phyloP scores from a whole-genome alignment of 2,888 invertebrate species.

The Sarcophaga subvicina region DNA sequence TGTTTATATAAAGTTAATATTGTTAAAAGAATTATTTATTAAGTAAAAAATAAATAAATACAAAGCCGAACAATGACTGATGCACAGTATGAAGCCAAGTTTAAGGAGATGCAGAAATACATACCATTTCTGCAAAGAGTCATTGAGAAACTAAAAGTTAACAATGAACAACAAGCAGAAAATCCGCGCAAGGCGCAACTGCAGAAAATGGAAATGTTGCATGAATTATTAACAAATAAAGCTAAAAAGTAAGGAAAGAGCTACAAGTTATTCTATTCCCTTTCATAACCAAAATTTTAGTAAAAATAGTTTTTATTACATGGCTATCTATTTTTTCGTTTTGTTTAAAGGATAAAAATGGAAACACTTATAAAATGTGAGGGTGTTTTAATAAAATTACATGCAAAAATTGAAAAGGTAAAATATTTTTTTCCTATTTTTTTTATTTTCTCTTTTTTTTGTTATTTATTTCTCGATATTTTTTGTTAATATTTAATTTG shows the following conservation, averaged over 20 bases:
- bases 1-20: neutral
- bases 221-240: slow-evolving; percentile 72
- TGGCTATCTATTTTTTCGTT: neutral
- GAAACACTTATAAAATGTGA: slow-evolving; percentile 76
- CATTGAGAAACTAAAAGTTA: slow-evolving; percentile 85
- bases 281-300: neutral
- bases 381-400: slow-evolving; percentile 74
- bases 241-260: slow-evolving; percentile 71
- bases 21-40: neutral
- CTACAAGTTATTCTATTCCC: neutral
- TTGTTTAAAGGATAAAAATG: slow-evolving; percentile 73
- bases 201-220: slow-evolving; percentile 75
- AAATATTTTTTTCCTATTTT: neutral
- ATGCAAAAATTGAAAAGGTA: slow-evolving; percentile 77
- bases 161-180: slow-evolving; percentile 72
- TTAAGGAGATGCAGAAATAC: slow-evolving; percentile 82
- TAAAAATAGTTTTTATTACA: neutral
- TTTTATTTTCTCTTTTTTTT: neutral
- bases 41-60: neutral
- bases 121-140: slow-evolving; percentile 89
- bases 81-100: slow-evolving; percentile 71
- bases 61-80: slow-evolving; percentile 67
- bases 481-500: slow-evolving; percentile 24
- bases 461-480: neutral
- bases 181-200: slow-evolving; percentile 74